A percentile compares a stretch with the other conserved stretches of the same genome.
phyloP scores from a whole-genome alignment of 2,888 invertebrate genomes.

The Frankliniella intonsa region DNA sequence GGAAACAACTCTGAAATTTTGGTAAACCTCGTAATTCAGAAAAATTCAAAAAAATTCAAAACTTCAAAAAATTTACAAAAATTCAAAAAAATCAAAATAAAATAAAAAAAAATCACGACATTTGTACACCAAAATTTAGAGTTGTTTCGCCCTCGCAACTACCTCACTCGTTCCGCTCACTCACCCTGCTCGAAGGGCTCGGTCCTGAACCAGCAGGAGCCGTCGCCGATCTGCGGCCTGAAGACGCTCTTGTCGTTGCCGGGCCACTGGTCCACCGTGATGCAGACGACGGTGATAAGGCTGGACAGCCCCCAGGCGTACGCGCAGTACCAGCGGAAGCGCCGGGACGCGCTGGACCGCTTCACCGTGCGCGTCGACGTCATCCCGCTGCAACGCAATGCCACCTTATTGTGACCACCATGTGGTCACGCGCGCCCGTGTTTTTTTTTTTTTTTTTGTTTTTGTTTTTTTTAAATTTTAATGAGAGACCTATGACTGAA shows the following conservation, averaged over 20 bases:
- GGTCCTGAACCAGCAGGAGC: conserved; percentile 44
- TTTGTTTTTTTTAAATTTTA: no score
- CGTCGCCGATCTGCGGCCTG: conserved; percentile 34
- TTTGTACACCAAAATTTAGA: conserved; percentile 35
- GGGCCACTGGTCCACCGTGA: conserved; percentile 53
- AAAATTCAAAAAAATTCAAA: conserved; percentile 9
- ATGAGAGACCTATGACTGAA: no score
- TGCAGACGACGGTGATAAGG: conserved; percentile 53
- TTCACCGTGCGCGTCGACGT: conserved; percentile 28
- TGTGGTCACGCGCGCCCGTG: no score
- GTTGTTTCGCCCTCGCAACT: no score
- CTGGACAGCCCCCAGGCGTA: conserved; percentile 68
- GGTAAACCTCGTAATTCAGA: conserved; percentile 1
- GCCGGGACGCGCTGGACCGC: conserved; percentile 28
- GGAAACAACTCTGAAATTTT: background rate
- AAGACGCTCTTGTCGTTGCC: conserved; percentile 31
- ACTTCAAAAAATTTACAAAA: conserved; percentile 18
- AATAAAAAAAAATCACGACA: background rate
- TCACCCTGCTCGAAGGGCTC: conserved; percentile 59
- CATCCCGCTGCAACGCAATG: conserved; percentile 1
- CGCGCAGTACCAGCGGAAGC: conserved; percentile 61
- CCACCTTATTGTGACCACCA: no score
- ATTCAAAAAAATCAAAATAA: conserved; percentile 34
- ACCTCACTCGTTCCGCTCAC: no score
- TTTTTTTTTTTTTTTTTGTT: no score